Conservation (phyloP, 2,888 invertebrate genomes). For the Bombylius discolor region DNA sequence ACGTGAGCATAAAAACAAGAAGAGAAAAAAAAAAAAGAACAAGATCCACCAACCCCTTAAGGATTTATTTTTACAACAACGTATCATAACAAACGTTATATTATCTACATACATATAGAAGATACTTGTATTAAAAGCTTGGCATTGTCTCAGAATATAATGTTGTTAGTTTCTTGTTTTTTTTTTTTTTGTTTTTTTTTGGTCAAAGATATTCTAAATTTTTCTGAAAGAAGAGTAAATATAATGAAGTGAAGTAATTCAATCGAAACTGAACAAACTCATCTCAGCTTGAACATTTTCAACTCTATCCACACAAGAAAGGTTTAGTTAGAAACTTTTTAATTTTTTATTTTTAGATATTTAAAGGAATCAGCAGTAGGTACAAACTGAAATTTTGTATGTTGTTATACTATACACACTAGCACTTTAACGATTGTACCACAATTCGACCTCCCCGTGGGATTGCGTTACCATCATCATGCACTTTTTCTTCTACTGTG, state of each 20-base stretch:
- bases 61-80: not conserved
- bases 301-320: not conserved
- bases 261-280: not conserved
- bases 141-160: too few relatives aligned
- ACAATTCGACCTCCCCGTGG: constrained; percentile 7
- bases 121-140: too few relatives aligned
- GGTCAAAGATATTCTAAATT: too few relatives aligned
- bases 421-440: not conserved
- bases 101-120: too few relatives aligned
- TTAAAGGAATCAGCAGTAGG: not conserved
- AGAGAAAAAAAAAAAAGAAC: too few relatives aligned
- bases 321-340: constrained; percentile 1
- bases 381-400: not conserved
- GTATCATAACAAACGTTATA: too few relatives aligned
- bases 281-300: not conserved
- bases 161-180: too few relatives aligned
- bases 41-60: not conserved
- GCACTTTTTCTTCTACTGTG: not conserved
- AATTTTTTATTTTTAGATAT: not conserved
- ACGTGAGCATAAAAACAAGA: not conserved
- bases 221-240: too few relatives aligned
- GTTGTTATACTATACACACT: not conserved
- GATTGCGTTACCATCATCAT: not conserved
- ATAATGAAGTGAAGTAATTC: not conserved
- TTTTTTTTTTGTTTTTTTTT: too few relatives aligned